These are phyloP conservation scores for Diaperis boleti DNA, from an alignment of 2,888 invertebrate genomes.

Conservation along the genomic window DNA sequence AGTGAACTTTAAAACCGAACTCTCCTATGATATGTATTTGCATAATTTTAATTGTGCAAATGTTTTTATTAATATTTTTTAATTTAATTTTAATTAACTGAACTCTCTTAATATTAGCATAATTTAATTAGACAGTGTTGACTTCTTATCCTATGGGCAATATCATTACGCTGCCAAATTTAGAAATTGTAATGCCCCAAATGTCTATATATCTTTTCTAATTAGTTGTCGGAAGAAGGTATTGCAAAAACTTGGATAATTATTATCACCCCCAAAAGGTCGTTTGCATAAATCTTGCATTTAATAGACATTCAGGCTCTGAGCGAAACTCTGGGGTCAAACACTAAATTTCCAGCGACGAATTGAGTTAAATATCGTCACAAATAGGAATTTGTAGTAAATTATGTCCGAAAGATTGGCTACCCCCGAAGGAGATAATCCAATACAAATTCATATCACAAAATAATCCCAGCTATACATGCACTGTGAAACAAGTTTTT, in stretches of 20 bases:
- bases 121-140: too few relatives aligned
- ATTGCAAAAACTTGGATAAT: background rate
- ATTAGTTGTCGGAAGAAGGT: background rate
- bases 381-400: constrained; percentile 29
- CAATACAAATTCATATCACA: constrained; percentile 40
- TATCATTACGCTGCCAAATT: too few relatives aligned
- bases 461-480: constrained; percentile 28
- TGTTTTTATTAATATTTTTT: too few relatives aligned
- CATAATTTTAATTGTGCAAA: too few relatives aligned
- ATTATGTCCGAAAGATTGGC: constrained; percentile 27
- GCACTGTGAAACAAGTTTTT: constrained; percentile 38
- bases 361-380: constrained; percentile 36
- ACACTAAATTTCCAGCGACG: constrained; percentile 29
- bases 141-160: too few relatives aligned
- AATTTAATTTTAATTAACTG: too few relatives aligned
- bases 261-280: background rate
- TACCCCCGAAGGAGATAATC: constrained; percentile 36
- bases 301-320: background rate
- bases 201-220: too few relatives aligned
- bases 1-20: too few relatives aligned
- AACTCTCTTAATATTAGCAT: too few relatives aligned
- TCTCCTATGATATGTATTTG: too few relatives aligned
- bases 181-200: too few relatives aligned
- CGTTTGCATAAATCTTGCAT: constrained; percentile 4
- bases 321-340: constrained; percentile 8